Conservation (phyloP, 2,113 vertebrate genomes). For the Pomatostomus ruficeps region DNA sequence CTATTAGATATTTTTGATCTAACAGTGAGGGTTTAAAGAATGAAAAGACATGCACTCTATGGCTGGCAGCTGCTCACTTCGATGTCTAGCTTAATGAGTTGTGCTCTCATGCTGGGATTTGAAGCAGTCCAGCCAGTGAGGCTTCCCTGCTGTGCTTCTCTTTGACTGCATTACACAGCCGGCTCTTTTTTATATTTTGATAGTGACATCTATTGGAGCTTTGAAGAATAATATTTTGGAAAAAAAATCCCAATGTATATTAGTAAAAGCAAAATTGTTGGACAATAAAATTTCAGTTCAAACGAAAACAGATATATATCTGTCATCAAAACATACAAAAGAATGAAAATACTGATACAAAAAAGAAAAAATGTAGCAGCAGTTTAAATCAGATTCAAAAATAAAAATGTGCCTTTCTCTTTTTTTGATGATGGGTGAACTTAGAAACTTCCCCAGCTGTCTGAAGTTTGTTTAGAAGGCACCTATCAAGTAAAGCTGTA, state of each 20-base stretch:
- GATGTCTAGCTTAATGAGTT: background rate
- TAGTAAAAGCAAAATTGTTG: background rate
- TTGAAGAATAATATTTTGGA: constrained; percentile 38
- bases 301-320: background rate
- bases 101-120: background rate
- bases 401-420: background rate
- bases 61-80: background rate
- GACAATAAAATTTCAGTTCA: background rate
- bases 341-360: background rate
- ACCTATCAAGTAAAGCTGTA: background rate
- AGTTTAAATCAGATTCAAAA: background rate
- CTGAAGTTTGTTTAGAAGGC: background rate
- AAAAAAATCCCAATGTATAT: background rate
- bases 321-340: background rate
- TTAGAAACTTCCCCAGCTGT: background rate
- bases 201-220: constrained; percentile 79
- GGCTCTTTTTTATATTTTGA: constrained; percentile 72
- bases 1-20: background rate
- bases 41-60: background rate
- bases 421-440: background rate
- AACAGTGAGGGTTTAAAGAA: background rate
- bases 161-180: background rate
- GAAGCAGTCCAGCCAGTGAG: background rate
- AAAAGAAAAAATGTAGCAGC: background rate
- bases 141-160: background rate